Evolutionary conservation across 2,113 vertebrate genomes (phyloP).

Genomic region (Naja naja): DNA sequence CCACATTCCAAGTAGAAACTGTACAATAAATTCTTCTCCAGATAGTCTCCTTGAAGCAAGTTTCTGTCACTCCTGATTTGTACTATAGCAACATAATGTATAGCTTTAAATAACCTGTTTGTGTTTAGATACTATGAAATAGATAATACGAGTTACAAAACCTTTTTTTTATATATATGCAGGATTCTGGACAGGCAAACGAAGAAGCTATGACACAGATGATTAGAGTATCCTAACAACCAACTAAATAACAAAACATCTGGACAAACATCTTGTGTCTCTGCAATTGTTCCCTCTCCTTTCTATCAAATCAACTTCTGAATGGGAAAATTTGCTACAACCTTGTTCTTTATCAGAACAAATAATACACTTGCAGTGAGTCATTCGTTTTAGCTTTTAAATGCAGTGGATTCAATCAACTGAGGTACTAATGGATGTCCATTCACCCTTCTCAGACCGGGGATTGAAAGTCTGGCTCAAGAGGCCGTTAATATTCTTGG

Average conservation of each 20-base stretch:
- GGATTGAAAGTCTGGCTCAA: constrained; percentile 36
- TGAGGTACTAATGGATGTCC: constrained; percentile 36
- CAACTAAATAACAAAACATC: constrained; percentile 32
- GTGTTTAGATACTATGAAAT: not conserved
- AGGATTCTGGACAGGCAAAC: constrained; percentile 81
- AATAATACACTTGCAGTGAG: constrained; percentile 52
- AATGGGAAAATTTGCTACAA: constrained; percentile 51
- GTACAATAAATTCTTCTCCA: not conserved
- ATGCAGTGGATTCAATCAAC: constrained; percentile 43
- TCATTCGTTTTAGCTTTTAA: constrained; percentile 60
- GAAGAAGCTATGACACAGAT: constrained; percentile 94
- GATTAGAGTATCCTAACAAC: constrained; percentile 88
- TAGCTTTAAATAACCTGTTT: not conserved
- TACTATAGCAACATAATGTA: not conserved
- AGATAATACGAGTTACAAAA: not conserved
- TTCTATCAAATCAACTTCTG: constrained; percentile 52
- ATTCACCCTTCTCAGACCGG: constrained; percentile 35
- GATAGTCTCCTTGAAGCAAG: not conserved
- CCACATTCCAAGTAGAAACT: not conserved
- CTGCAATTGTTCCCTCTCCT: constrained; percentile 50
- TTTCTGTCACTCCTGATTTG: not conserved
- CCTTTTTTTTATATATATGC: constrained; percentile 30
- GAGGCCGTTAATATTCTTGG: constrained; percentile 45
- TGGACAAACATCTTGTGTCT: constrained; percentile 48
- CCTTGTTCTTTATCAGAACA: constrained; percentile 63